phyloP scores from a whole-genome alignment of 2,113 vertebrate species.

The Prionailurus viverrinus region DNA sequence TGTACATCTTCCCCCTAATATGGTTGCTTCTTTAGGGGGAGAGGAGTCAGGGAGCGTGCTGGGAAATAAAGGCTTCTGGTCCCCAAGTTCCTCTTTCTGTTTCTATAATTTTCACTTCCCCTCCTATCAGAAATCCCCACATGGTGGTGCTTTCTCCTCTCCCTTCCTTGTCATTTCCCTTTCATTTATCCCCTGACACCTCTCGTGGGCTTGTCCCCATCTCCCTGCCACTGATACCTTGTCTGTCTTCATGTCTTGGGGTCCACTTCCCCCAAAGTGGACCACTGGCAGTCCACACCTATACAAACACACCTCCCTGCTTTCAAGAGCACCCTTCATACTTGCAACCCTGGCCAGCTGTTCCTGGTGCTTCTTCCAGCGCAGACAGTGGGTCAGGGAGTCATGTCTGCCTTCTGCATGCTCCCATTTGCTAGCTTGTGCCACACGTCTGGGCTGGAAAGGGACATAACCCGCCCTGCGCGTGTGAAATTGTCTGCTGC shows the following conservation, averaged over 20 bases:
- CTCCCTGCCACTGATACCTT: neutral
- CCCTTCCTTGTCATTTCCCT: neutral
- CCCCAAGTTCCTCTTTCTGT: slow-evolving; percentile 74
- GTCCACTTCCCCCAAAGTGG: neutral
- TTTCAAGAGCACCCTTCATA: neutral
- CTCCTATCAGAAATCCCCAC: slow-evolving; percentile 70
- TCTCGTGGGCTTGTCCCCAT: neutral
- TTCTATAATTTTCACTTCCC: slow-evolving; percentile 75
- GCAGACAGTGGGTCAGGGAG: neutral
- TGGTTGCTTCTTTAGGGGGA: neutral
- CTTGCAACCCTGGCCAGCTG: neutral
- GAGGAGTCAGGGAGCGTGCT: neutral
- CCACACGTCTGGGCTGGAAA: neutral
- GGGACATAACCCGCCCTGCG: neutral
- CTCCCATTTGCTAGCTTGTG: no score
- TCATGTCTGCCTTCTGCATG: neutral
- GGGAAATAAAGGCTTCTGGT: slow-evolving; percentile 25
- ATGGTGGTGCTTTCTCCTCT: slow-evolving; percentile 6
- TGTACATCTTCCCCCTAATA: neutral
- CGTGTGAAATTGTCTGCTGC: fast-evolving
- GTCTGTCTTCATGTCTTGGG: neutral
- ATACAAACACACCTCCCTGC: neutral
- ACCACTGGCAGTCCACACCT: neutral
- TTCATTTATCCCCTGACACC: neutral
- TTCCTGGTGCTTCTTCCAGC: neutral